Conservation (phyloP, 2,888 invertebrate genomes). For the Tipula confusa region DNA sequence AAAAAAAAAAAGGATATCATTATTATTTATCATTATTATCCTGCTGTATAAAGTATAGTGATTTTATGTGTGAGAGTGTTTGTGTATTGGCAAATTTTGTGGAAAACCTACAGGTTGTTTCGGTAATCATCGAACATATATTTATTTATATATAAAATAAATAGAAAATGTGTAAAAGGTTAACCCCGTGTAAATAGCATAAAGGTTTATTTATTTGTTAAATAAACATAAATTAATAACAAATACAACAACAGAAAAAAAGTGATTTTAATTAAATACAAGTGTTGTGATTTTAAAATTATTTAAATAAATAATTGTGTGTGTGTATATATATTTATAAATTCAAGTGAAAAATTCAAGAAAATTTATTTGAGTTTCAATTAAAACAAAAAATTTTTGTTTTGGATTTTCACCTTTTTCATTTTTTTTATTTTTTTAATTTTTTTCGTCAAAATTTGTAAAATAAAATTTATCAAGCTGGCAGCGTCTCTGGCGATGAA, state of each 20-base stretch:
- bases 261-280: constrained; percentile 9
- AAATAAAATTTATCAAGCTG: constrained; percentile 63
- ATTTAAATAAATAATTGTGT: neutral
- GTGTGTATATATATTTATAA: neutral
- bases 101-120: constrained; percentile 12
- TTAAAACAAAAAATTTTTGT: too few species aligned
- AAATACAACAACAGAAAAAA: neutral
- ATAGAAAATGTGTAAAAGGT: constrained; percentile 12
- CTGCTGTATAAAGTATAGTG: neutral
- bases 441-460: neutral
- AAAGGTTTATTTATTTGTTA: neutral
- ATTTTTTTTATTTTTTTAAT: constrained; percentile 13
- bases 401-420: neutral
- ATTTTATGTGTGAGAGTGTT: neutral
- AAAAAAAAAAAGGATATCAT: neutral
- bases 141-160: neutral
- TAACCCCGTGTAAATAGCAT: neutral
- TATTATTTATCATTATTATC: constrained; percentile 5
- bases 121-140: constrained; percentile 12
- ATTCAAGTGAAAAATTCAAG: neutral
- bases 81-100: neutral
- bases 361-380: neutral
- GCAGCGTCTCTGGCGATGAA: constrained; percentile 85
- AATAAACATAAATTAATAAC: neutral
- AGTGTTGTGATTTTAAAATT: constrained; percentile 25